These are phyloP conservation scores for Nannoperca obscura DNA, from an alignment of 2,797 vertebrate species.

Conservation along the genomic window DNA sequence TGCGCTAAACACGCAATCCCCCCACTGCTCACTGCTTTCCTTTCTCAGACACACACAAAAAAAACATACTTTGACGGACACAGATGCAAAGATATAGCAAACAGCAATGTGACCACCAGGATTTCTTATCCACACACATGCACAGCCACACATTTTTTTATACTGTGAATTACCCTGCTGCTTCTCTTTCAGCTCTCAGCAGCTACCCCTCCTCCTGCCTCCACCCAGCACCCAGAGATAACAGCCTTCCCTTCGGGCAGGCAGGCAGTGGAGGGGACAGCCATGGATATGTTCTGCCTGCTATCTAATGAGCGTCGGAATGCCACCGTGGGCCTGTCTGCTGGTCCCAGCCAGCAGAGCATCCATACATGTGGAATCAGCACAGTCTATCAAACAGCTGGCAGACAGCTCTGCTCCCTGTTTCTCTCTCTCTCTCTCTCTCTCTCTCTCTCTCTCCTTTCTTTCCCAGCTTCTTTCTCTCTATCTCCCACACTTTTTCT, in stretches of 20 bases:
- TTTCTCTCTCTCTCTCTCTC: slow-evolving; percentile 4
- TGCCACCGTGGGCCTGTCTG: slow-evolving; percentile 77
- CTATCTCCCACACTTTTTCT: slow-evolving; percentile 27
- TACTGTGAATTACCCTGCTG: slow-evolving; percentile 37
- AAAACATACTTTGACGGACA: slow-evolving; percentile 38
- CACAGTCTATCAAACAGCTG: slow-evolving; percentile 73
- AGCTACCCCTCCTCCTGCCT: slow-evolving; percentile 55
- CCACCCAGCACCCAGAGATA: slow-evolving; percentile 70
- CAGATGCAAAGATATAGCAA: slow-evolving; percentile 25
- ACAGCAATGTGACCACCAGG: slow-evolving; percentile 2
- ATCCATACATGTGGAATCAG: slow-evolving; percentile 73
- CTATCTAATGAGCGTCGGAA: slow-evolving; percentile 81
- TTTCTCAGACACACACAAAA: slow-evolving; percentile 37
- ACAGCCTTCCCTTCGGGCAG: slow-evolving; percentile 68
- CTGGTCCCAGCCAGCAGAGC: slow-evolving; percentile 66
- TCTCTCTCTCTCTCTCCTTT: slow-evolving; percentile 5
- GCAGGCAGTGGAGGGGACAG: slow-evolving; percentile 65
- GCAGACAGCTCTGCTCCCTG: slow-evolving; percentile 63
- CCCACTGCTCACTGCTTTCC: slow-evolving; percentile 33
- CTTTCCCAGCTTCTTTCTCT: slow-evolving; percentile 10
- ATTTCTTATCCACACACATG: slow-evolving; percentile 27
- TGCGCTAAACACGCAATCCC: slow-evolving; percentile 56
- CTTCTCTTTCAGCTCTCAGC: slow-evolving; percentile 43
- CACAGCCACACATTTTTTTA: slow-evolving; percentile 30
- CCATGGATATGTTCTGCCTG: slow-evolving; percentile 78